Base-by-base conservation (phyloP, 2,888 invertebrate species). In the Chouioia cunea region DNA sequence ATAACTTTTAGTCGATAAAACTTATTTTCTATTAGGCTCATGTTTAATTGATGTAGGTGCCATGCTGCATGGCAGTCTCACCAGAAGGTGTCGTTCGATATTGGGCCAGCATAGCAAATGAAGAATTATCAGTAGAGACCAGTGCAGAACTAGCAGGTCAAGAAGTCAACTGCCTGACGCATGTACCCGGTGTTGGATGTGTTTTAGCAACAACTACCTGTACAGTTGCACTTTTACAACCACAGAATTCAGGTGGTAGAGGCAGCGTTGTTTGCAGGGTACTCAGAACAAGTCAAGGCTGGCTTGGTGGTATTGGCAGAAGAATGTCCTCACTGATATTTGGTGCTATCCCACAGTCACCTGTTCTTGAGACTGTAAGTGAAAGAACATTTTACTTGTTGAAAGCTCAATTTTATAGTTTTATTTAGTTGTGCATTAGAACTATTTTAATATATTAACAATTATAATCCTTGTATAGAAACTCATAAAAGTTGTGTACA, bases 71-170 rank as follows among this genome's bases (percentile, higher is more conserved):
- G 77, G 96, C 97, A 16, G 95, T 96, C 0, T 97, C 97, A 0
- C 97, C 97, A 0, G 97, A 97, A 82, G 97, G 97, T 46, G 91
- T 93, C 60, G 92, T 96, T 0, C 90, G 97, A n/a, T 97, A 93
- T 86, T 98, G 97, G 97, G 90, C 94, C 0, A 94, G 93, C 4
- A 91, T 97, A 47, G 93, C 93, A 0, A 95, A 97, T 78, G 96
- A 96, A 82, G 93, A 93, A 0, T 92, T 93, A 0, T 95, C 93
- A 14, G 90, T 93, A 15, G 97, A 97, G 83, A 91, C 93, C 53
- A 92, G 91, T 68, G 93, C 94, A 2, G 96, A 97, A 81, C 87
- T 97, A 44, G 94, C 95, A 36, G 95, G 95, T 0, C 94, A 95
- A 85, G 95, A 95, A 86, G 95, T 95, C 79, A 93, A 93, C 78